phyloP scores from a whole-genome alignment of 2,113 vertebrate genomes.

The Urocynchramus pylzowi region DNA sequence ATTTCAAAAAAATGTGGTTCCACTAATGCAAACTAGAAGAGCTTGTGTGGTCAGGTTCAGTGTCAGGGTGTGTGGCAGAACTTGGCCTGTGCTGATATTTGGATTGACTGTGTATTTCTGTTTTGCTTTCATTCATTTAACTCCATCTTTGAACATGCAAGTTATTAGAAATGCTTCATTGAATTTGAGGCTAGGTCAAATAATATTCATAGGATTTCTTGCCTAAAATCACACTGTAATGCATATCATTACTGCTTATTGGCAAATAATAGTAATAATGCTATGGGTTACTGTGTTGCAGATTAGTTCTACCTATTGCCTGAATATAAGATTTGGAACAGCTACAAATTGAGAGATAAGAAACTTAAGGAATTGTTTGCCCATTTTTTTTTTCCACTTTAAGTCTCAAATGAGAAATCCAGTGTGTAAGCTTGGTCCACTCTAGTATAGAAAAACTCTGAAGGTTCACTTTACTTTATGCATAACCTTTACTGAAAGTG shows the following conservation, averaged over 20 bases:
- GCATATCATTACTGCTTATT: neutral
- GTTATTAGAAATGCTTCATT: neutral
- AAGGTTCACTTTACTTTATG: neutral
- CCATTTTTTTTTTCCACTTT: neutral
- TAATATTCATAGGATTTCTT: neutral
- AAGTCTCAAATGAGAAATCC: neutral
- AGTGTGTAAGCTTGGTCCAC: neutral
- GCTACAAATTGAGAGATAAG: neutral
- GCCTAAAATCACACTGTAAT: neutral
- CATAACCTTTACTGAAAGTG: neutral
- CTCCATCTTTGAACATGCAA: neutral
- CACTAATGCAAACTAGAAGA: neutral
- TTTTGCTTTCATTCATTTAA: neutral
- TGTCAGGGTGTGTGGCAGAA: neutral
- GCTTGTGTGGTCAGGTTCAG: neutral
- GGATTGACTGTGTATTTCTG: neutral
- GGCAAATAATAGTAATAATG: neutral
- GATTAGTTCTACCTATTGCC: neutral
- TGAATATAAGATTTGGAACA: neutral
- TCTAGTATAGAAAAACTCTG: neutral
- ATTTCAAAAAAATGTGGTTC: neutral
- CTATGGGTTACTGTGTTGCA: neutral
- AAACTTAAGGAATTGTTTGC: neutral
- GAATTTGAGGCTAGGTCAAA: neutral
- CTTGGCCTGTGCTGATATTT: neutral